These are phyloP conservation scores for Cephus pygmeus DNA, from an alignment of 2,888 invertebrate genomes.

Conservation along the genomic window DNA sequence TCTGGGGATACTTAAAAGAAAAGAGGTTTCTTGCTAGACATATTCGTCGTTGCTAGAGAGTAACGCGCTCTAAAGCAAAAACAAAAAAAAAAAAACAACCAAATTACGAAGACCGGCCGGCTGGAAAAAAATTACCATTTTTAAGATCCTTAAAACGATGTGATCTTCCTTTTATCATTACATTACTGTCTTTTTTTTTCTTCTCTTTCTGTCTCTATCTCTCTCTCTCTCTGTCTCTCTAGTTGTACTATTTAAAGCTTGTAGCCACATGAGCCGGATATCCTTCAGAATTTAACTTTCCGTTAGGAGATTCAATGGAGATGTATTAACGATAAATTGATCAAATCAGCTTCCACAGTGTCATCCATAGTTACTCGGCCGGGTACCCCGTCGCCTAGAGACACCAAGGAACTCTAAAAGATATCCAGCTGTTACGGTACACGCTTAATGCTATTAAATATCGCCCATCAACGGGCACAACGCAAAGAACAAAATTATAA, in stretches of 20 bases:
- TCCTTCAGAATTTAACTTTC: background rate
- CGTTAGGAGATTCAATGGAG: background rate
- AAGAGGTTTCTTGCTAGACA: slow-evolving; percentile 57
- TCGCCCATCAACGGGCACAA: background rate
- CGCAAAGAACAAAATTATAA: background rate
- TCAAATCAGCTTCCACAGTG: background rate
- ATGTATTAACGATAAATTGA: background rate
- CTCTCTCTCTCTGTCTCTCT: too few relatives aligned
- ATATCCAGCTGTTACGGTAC: background rate
- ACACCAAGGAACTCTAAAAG: background rate
- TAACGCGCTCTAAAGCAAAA: background rate
- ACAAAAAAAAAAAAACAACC: background rate
- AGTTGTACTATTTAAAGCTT: background rate
- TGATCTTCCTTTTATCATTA: background rate
- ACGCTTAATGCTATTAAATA: background rate
- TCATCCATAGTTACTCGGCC: background rate
- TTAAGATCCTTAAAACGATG: too few relatives aligned
- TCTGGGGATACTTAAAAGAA: slow-evolving; percentile 59
- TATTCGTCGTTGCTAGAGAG: background rate
- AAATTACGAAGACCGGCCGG: background rate
- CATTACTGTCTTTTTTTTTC: background rate
- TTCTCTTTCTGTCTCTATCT: too few relatives aligned
- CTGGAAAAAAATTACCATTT: background rate
- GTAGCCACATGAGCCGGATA: background rate
- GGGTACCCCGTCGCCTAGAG: background rate